Evolutionary conservation across 2,888 invertebrate species (phyloP).

Genomic region (Crepidodera aurea): DNA sequence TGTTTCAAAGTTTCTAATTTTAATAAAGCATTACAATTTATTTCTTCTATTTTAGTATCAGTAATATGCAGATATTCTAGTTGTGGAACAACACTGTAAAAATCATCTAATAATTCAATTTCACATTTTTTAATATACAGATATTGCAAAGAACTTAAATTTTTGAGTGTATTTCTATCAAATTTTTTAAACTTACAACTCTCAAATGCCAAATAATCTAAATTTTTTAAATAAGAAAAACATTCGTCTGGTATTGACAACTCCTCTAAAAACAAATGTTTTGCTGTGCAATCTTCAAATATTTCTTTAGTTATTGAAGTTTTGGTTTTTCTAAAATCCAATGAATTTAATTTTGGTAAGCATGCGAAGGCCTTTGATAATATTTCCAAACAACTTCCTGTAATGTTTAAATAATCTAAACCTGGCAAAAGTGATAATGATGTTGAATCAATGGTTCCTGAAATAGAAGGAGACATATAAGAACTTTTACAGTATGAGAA

Average conservation of each 20-base stretch:
- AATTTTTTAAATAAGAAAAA: constrained; percentile 12
- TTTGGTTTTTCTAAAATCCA: constrained; percentile 23
- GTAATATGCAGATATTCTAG: constrained; percentile 16
- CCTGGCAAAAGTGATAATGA: constrained; percentile 20
- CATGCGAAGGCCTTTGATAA: constrained; percentile 15
- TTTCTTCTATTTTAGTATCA: constrained; percentile 23
- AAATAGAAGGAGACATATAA: constrained; percentile 13
- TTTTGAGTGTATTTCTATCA: constrained; percentile 13
- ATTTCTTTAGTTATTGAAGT: constrained; percentile 19
- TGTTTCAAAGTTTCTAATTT: constrained; percentile 20
- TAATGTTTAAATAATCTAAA: constrained; percentile 23
- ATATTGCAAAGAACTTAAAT: constrained; percentile 18
- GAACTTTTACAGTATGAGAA: too few species aligned
- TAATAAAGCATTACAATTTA: constrained; percentile 19
- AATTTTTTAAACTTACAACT: constrained; percentile 23
- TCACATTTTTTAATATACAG: constrained; percentile 16
- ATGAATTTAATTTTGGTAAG: constrained; percentile 15
- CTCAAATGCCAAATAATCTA: constrained; percentile 16
- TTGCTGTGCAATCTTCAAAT: constrained; percentile 23
- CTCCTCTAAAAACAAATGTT: constrained; percentile 5
- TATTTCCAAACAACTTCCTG: constrained; percentile 9
- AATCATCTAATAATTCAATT: constrained; percentile 14
- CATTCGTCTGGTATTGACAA: constrained; percentile 10
- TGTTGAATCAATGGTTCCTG: constrained; percentile 22
- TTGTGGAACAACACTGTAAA: constrained; percentile 4